Conservation (phyloP, 30 jellyfish, hydroid and myxozoan genomes). For the Cassiopea andromeda region DNA sequence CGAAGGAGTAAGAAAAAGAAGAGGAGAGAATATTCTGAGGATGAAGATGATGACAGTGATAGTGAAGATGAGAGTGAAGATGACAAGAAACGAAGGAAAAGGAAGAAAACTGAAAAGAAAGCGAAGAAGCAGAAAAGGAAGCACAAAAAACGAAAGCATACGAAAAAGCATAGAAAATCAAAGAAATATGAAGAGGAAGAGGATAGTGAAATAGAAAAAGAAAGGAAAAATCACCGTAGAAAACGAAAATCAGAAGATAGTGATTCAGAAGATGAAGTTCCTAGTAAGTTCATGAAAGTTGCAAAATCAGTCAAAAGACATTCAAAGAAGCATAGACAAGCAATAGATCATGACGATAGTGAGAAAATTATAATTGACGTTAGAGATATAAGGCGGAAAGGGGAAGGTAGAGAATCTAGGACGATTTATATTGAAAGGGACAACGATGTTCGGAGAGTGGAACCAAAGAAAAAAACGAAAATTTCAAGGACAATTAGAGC, state of each 20-base stretch:
- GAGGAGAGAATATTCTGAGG: conserved; percentile 15
- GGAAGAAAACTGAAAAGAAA: conserved; percentile 62
- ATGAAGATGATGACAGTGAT: conserved; percentile 26
- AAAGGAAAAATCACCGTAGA: conserved; percentile 12
- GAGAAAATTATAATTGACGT: conserved; percentile 13
- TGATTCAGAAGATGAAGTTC: conserved; percentile 14
- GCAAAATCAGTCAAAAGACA: conserved; percentile 14
- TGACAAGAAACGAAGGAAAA: conserved; percentile 38
- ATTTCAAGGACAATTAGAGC: conserved; percentile 41
- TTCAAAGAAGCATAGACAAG: not conserved
- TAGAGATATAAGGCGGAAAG: conserved; percentile 8
- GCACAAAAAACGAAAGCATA: conserved; percentile 71
- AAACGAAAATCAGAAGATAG: conserved; percentile 2
- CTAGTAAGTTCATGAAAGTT: not conserved
- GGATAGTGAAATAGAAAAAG: conserved; percentile 58
- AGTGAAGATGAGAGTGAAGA: conserved; percentile 33
- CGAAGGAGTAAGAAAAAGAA: conserved; percentile 47
- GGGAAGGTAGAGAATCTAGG: conserved; percentile 30
- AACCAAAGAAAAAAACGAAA: conserved; percentile 20
- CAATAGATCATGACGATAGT: not conserved
- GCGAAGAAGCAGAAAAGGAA: conserved; percentile 64
- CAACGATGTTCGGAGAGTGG: conserved; percentile 41
- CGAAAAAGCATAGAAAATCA: conserved; percentile 72
- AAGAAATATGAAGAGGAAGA: conserved; percentile 56
- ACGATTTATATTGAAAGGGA: conserved; percentile 44